Evolutionary conservation across 2,888 invertebrate species (phyloP).

Genomic region (Dryomyza anilis): DNA sequence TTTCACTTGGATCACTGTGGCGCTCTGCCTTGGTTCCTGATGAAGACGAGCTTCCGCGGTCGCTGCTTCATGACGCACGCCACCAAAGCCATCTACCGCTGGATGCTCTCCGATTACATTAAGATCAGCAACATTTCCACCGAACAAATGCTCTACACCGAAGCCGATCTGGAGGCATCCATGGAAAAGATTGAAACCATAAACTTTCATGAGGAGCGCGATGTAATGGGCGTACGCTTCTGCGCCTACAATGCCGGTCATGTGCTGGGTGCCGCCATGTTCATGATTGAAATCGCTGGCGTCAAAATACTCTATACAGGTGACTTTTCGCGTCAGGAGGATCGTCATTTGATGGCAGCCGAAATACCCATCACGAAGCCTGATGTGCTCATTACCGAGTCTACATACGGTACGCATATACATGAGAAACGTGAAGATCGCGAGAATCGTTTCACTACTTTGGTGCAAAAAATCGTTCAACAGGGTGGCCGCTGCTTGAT

Average conservation of each 20-base stretch:
- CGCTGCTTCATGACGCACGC: conserved; percentile 99
- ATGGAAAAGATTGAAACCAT: conserved; percentile 99
- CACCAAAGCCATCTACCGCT: conserved; percentile 98
- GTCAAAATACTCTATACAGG: conserved; percentile 97
- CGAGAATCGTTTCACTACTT: conserved; percentile 88
- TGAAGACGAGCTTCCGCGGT: conserved; percentile 96
- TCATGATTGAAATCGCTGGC: conserved; percentile 99
- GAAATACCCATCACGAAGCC: conserved; percentile 96
- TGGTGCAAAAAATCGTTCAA: conserved; percentile 94
- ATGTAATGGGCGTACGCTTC: conserved; percentile 94
- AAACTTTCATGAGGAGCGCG: conserved; percentile 97
- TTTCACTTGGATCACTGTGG: conserved; percentile 99
- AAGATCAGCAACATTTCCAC: conserved; percentile 98
- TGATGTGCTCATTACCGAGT: conserved; percentile 97
- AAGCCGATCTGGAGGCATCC: conserved; percentile 94
- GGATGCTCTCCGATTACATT: conserved; percentile 98
- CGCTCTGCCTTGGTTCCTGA: conserved; percentile 95
- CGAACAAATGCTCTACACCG: conserved; percentile 96
- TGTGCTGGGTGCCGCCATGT: conserved; percentile 99
- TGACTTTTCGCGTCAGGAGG: conserved; percentile 98
- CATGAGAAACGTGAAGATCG: conserved; percentile 98
- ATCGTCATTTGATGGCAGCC: conserved; percentile 98
- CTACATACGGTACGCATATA: conserved; percentile 98
- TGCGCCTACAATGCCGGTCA: conserved; percentile 99
- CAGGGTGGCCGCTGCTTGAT: conserved; percentile 98